Conservation (phyloP, 2,113 vertebrate species). For the Dendropsophus ebraccatus region DNA sequence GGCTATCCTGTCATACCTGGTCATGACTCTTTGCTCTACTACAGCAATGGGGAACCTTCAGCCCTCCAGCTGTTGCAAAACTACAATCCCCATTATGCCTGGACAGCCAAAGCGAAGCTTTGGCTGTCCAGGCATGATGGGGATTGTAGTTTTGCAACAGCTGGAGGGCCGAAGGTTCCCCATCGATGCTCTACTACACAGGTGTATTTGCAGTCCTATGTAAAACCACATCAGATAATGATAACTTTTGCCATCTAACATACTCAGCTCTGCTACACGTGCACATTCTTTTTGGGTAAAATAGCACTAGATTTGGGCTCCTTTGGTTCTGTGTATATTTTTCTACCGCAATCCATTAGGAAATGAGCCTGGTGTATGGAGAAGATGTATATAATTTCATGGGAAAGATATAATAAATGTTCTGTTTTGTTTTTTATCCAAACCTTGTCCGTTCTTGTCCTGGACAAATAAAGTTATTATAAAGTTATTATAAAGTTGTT, state of each 20-base stretch:
- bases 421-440: background rate
- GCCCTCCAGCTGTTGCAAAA: too few species aligned
- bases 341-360: background rate
- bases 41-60: too few species aligned
- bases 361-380: background rate
- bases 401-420: background rate
- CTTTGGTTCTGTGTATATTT: background rate
- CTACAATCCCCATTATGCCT: too few species aligned
- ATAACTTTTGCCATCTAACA: background rate
- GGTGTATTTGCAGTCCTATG: background rate
- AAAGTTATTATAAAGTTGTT: too few species aligned
- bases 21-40: too few species aligned
- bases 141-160: too few species aligned
- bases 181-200: too few species aligned
- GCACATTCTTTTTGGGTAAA: background rate
- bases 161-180: too few species aligned
- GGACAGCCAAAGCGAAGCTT: too few species aligned
- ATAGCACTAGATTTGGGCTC: background rate
- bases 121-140: too few species aligned
- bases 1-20: too few species aligned
- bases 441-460: background rate
- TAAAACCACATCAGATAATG: background rate
- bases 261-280: background rate
- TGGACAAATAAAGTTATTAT: too few species aligned
- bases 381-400: background rate